Evolutionary conservation across 2,113 vertebrate genomes (phyloP).

Genomic region (Macroglossus sobrinus): DNA sequence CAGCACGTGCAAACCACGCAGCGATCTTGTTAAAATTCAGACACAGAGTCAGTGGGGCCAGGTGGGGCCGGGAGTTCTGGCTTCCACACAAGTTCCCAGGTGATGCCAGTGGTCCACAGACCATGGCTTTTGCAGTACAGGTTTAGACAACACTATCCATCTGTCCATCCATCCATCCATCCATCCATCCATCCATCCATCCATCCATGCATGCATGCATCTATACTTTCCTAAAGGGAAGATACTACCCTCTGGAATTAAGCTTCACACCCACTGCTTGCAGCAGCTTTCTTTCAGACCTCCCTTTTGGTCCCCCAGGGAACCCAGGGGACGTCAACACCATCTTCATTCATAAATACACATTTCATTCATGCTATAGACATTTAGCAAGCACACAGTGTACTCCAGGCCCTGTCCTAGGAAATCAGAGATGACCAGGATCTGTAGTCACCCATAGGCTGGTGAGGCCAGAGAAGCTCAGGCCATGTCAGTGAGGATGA

Average conservation of each 20-base stretch:
- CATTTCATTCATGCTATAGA: background rate
- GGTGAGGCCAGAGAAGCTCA: background rate
- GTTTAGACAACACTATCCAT: background rate
- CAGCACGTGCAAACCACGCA: rapidly evolving
- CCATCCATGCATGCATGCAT: too few species aligned
- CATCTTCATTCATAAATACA: background rate
- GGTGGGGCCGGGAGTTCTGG: too few species aligned
- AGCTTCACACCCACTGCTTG: background rate
- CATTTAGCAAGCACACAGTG: rapidly evolving
- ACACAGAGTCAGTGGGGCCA: rapidly evolving
- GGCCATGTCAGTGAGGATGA: background rate
- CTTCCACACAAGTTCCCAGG: too few species aligned
- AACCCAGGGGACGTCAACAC: background rate
- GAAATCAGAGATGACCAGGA: background rate
- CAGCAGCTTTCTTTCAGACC: background rate
- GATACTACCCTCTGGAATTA: background rate
- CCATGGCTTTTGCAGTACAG: rapidly evolving
- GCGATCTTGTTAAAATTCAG: background rate
- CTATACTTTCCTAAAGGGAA: background rate
- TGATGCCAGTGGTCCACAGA: background rate
- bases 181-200: too few species aligned
- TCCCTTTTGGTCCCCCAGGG: background rate
- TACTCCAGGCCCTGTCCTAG: background rate
- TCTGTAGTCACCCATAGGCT: too few species aligned
- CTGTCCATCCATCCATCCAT: too few species aligned